Base-by-base conservation (phyloP, 2,797 vertebrate species). In the Paedocypris micromegethes region DNA sequence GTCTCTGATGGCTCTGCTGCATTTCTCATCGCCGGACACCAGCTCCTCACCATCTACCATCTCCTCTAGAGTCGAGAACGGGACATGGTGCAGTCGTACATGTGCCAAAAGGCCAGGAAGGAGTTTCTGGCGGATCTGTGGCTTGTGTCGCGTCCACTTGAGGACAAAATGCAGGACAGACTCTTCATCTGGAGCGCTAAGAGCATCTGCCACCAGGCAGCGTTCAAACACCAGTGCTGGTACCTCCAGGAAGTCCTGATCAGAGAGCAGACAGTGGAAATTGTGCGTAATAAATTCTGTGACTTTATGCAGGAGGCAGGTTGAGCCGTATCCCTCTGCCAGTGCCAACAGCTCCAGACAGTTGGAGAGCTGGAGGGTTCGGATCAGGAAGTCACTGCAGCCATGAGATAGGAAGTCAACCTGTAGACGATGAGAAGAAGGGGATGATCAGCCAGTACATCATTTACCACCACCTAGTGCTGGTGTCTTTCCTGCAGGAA, bases 351-450 rank as follows among this genome's bases (percentile, higher is more conserved):
- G 88, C 46, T 92, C 89, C 70, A 98, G 88, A 79, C 95, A 97
- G 78, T 95, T 98, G 70, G 80, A 86, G 5, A 95, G 86, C 83
- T 94, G 92, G 72, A 97, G 89, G 49, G 87, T 92, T 85, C 90
- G 90, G 83, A 94, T 90, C 80, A 99, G 86, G 84, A 96, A 99
- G 86, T 96, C 92, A 81, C 94, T 93, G 88, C 96, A 99, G 48
- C 94, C 94, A 83, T 85, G 90, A 49, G 89, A 91, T 77, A 99
- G 88, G 68, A 92, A 86, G 6, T 91, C 84, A 45, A 95, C 92
- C 87, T 91, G 87, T 55, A 77, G 68, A 86, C 88, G 0, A 2
- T 9, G 7, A 53, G 42, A 87, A 37, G 41, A 6, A 38, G 44
- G 2, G 9, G 4, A 0, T 3, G 5, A 5, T 7, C 3, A 45